phyloP scores from a whole-genome alignment of 2,113 vertebrate species.

The Pluvialis apricaria region DNA sequence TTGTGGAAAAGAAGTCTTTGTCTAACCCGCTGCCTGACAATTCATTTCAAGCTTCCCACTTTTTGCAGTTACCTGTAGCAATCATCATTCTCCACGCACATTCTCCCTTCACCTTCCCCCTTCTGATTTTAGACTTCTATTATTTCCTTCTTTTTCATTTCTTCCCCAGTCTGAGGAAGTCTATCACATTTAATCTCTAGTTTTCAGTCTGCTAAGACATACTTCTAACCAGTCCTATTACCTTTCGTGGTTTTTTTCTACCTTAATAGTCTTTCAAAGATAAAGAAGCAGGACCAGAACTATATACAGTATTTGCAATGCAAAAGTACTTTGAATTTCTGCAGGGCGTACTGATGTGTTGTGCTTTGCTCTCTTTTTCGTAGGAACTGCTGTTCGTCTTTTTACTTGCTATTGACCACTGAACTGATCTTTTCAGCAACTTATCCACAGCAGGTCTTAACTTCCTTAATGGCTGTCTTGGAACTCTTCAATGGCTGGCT shows the following conservation, averaged over 20 bases:
- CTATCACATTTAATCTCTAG: not conserved
- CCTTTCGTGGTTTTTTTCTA: not conserved
- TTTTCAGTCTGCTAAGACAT: not conserved
- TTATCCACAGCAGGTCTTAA: not conserved
- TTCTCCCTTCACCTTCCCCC: not conserved
- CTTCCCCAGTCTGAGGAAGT: not conserved
- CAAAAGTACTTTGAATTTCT: not conserved
- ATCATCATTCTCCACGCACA: not conserved
- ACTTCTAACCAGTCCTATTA: not conserved
- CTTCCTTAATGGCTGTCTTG: not conserved
- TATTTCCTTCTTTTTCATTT: not conserved
- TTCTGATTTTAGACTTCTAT: not conserved
- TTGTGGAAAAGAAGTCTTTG: not conserved
- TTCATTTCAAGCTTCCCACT: not conserved
- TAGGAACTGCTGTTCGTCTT: not conserved
- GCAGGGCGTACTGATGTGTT: not conserved
- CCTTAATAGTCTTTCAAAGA: not conserved
- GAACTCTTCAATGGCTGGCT: not conserved
- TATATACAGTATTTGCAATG: not conserved
- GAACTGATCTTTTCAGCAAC: not conserved
- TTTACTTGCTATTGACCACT: not conserved
- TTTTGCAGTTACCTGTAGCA: not conserved
- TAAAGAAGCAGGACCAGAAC: not conserved
- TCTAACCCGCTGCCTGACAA: not conserved
- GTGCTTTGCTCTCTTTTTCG: not conserved